Base-by-base conservation (phyloP, 1,140 invertebrate species). In the Metopolophium dirhodum region DNA sequence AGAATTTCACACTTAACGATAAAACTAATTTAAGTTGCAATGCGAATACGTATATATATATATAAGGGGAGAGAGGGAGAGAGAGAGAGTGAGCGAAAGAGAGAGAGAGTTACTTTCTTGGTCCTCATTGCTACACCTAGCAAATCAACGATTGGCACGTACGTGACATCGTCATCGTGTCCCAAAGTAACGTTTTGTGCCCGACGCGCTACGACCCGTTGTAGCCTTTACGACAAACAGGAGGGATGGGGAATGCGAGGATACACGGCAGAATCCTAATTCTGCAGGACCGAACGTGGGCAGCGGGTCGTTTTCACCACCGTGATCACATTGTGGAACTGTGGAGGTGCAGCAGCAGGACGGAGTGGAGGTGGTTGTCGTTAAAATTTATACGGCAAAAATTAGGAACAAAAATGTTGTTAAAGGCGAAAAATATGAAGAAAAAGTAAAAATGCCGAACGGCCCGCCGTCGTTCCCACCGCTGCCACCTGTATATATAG, bases 221-320 rank as follows among this genome's bases (percentile, higher is more conserved):
- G n/a, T 77, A n/a, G 30, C n/a, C 3, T 77, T 77, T 77, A 77
- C n/a, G 14, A n/a, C 14, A 30, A 77, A 77, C n/a, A 77, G 30
- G 4, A 77, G 14, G 6, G 30, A 14, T 7, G 61, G 4, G 14
- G 0, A n/a, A 14, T n/a, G 61, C 30, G 30, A n/a, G n/a, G 61
- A 77, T 77, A n/a, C 61, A 68, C 61, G n/a, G n/a, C 61, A 77
- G 61, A 77, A 77, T 77, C n/a, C n/a, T 77, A 77, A 77, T 77
- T 77, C n/a, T 7, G 14, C 4, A 77, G 11, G 30, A 77, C 61
- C n/a, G 30, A 83, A 45, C 83, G 83, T 23, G 2, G 22, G 83
- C 23, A 37, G 37, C 23, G 35, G 35, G 77, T 77, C n/a, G 6
- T 77, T n/a, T 77, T n/a, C 41, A 3, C 83, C 23, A 47, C 41